phyloP scores from a whole-genome alignment of 2,888 invertebrate genomes.

The Pteria penguin region DNA sequence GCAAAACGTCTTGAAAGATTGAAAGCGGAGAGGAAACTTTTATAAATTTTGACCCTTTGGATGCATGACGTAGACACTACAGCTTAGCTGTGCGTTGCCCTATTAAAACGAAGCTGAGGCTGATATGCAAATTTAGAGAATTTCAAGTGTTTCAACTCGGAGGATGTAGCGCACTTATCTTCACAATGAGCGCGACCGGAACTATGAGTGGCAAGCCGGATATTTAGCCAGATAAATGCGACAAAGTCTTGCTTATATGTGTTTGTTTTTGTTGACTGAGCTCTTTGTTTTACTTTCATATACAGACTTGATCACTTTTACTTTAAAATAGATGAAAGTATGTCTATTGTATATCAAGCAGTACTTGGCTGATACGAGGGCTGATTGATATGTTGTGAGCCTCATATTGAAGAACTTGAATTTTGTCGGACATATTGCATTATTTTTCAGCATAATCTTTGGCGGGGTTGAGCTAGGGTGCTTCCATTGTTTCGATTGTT shows the following conservation, averaged over 20 bases:
- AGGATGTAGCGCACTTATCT: constrained; percentile 39
- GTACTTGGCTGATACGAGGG: too few species aligned
- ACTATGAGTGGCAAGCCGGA: constrained; percentile 40
- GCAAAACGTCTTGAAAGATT: constrained; percentile 13
- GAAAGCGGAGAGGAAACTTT: constrained; percentile 21
- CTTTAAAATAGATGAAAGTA: too few species aligned
- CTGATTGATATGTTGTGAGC: too few species aligned
- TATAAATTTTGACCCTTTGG: constrained; percentile 17
- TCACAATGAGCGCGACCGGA: constrained; percentile 38
- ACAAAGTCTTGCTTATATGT: not conserved
- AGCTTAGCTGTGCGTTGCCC: not conserved
- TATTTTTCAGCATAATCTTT: too few species aligned
- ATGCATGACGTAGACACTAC: not conserved
- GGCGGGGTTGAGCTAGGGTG: too few species aligned
- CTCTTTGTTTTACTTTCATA: not conserved
- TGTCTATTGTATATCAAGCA: too few species aligned
- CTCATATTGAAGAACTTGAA: too few species aligned
- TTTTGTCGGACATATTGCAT: too few species aligned
- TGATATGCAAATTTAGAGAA: constrained; percentile 10
- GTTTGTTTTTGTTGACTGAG: not conserved
- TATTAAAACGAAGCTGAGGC: constrained; percentile 17
- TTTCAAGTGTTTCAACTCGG: constrained; percentile 3
- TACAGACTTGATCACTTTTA: too few species aligned
- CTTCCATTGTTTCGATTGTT: too few species aligned
- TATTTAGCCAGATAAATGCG: constrained; percentile 14